Percentiles rank a stretch among this genome's conserved stretches.
These are phyloP conservation scores for Anabacerthia variegaticeps DNA, from an alignment of 2,797 vertebrate species.

Conservation along the genomic window DNA sequence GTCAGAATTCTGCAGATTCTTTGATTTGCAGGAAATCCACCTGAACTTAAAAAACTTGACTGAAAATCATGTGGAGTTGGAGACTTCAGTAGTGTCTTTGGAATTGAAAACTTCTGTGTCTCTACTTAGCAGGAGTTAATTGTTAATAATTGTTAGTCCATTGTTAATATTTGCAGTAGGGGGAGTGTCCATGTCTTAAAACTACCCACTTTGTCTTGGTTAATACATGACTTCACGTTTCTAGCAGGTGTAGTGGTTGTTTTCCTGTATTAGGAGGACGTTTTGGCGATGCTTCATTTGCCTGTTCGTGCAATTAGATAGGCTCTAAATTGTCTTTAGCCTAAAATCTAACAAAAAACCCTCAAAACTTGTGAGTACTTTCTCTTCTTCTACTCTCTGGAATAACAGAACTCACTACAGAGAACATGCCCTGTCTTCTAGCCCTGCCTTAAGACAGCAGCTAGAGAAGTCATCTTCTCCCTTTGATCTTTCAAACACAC, in stretches of 20 bases:
- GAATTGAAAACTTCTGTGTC: neutral
- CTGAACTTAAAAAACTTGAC: neutral
- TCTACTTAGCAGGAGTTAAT: neutral
- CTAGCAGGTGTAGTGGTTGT: neutral
- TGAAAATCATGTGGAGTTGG: neutral
- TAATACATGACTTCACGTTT: neutral
- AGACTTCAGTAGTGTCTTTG: neutral
- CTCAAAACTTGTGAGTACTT: neutral
- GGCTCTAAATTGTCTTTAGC: neutral
- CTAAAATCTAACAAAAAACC: neutral
- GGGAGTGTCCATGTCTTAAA: neutral
- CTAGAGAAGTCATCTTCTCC: neutral
- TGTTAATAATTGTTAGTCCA: no score
- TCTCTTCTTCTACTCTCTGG: neutral
- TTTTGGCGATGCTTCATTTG: neutral
- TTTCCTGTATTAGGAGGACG: neutral
- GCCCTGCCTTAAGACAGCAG: neutral
- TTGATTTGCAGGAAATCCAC: neutral
- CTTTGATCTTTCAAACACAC: neutral
- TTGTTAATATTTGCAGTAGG: neutral
- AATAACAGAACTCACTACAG: neutral
- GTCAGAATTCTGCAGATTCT: neutral
- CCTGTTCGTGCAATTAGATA: neutral
- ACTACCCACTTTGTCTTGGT: neutral
- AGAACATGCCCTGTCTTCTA: neutral